These are phyloP conservation scores for Rhynchopsitta pachyrhyncha DNA, from an alignment of 2,113 vertebrate species.

Conservation along the genomic window DNA sequence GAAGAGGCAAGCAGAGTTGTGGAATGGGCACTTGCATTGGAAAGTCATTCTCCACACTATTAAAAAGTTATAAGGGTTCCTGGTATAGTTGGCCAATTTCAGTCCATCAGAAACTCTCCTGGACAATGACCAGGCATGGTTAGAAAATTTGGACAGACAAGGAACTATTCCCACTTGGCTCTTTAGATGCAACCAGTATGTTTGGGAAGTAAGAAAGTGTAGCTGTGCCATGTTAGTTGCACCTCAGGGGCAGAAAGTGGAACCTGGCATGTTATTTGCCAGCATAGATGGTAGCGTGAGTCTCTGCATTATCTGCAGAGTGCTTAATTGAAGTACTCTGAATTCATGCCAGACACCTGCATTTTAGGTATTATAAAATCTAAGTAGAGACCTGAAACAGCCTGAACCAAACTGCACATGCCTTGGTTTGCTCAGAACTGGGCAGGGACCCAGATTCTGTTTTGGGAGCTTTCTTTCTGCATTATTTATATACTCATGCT, in stretches of 20 bases:
- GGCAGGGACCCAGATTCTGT: slow-evolving; percentile 8
- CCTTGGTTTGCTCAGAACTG: background rate
- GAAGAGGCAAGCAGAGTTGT: background rate
- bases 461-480: background rate
- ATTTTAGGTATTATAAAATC: slow-evolving; percentile 15
- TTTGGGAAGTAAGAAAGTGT: background rate
- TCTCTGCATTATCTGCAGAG: background rate
- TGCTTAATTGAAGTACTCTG: background rate
- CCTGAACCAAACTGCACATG: background rate
- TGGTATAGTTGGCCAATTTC: background rate
- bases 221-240: background rate
- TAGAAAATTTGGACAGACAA: background rate
- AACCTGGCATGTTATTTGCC: background rate
- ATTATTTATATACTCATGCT: background rate
- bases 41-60: background rate
- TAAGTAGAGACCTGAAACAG: background rate
- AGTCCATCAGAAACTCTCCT: background rate
- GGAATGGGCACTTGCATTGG: background rate
- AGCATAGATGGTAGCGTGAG: background rate
- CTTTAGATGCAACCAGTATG: background rate
- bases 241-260: background rate
- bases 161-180: background rate
- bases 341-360: slow-evolving; percentile 32
- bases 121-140: background rate
- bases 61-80: background rate